Base-by-base conservation (phyloP, 2,888 invertebrate species). In the Noctua fimbriata region DNA sequence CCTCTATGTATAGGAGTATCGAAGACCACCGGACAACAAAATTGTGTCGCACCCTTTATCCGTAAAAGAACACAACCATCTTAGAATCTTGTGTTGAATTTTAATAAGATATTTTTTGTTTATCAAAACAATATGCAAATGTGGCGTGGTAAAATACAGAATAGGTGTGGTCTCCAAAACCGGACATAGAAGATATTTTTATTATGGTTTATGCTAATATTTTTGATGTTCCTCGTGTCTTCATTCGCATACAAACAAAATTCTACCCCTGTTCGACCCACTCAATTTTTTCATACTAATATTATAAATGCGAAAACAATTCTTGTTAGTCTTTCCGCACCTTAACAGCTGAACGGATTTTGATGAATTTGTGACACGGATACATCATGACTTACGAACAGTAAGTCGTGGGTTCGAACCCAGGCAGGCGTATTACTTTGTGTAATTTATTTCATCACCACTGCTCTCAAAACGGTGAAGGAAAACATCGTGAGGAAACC, bases 41-140 rank as follows among this genome's bases (percentile, higher is more conserved):
- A 44, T 24, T 9, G 16, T 24, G 10, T 5, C 6, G 36, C n/a
- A 9, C 1, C 1, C 28, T 36, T 36, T 36, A 36, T 36, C 3
- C 32, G 4, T 41, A 41, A 80, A 41, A 41, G 10, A 6, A 7
- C 21, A 52, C 32, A 71, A 18, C 0, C n/a, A 47, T 74, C 18
- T 28, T 69, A 36, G n/a, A 44, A 58, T 75, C 70, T 52, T n/a
- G 71, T 2, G 28, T 83, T 41, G 83, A 83, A 83, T 83, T 44
- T 81, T 36, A 83, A 83, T 47, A 16, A 65, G 58, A 36, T 55
- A 36, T 65, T 79, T 84, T 14, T 83, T 81, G 71, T 85, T 85
- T 81, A 69, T 21, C 4, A 55, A n/a, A 85, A 72, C 4, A 60
- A 52, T 47, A 83, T 85, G 82, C 41, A 66, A 76, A 82, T 83